Conservation (phyloP, 2,113 vertebrate genomes). For the Phalacrocorax brasilianus region DNA sequence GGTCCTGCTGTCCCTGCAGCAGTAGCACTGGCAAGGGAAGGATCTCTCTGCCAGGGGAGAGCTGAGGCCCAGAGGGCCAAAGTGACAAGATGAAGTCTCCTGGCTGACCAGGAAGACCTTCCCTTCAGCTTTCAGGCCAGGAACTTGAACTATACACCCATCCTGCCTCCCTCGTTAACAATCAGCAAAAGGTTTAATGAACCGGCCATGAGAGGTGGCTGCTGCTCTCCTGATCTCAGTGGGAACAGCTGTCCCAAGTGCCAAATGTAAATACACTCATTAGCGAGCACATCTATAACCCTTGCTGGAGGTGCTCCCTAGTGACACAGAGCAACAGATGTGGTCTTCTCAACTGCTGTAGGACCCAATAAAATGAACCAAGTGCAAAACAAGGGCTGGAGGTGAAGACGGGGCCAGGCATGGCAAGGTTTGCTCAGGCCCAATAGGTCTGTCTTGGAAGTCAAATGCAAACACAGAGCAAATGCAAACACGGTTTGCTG, state of each 20-base stretch:
- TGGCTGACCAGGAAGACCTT: neutral
- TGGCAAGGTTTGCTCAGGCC: neutral
- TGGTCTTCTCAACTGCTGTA: neutral
- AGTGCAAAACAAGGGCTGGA: neutral
- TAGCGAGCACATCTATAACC: neutral
- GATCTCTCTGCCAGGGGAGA: neutral
- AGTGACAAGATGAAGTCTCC: neutral
- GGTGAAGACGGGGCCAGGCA: neutral
- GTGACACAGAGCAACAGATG: rapidly evolving
- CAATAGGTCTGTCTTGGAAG: neutral
- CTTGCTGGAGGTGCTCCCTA: neutral
- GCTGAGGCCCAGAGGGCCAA: neutral
- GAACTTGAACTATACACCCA: neutral
- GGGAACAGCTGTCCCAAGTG: neutral
- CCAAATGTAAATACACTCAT: neutral
- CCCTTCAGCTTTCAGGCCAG: neutral
- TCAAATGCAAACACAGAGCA: neutral
- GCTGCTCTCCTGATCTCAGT: neutral
- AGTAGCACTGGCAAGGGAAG: rapidly evolving
- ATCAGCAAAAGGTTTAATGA: neutral
- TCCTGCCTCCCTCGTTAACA: neutral
- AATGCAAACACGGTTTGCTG: neutral
- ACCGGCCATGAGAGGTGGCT: neutral
- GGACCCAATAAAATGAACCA: neutral
- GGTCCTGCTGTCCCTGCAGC: neutral